These are phyloP conservation scores for Pipistrellus nathusii DNA, from an alignment of 2,797 vertebrate genomes.

Conservation along the genomic window DNA sequence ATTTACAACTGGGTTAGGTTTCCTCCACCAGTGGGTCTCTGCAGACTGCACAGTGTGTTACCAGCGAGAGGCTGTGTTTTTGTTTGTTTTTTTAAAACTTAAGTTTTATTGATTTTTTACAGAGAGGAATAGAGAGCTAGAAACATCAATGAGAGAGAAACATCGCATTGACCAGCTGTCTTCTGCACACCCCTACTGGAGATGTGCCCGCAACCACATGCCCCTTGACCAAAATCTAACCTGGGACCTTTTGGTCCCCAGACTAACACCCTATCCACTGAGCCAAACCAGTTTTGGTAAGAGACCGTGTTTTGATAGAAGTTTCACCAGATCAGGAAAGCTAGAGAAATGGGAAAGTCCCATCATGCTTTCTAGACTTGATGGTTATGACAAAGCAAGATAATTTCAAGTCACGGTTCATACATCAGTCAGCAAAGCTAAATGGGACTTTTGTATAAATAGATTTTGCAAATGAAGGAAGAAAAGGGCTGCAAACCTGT, in stretches of 20 bases:
- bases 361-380: background rate
- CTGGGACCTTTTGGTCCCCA: too few relatives aligned
- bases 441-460: background rate
- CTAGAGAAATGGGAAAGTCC: background rate
- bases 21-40: conserved; percentile 58
- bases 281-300: too few relatives aligned
- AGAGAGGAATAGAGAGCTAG: too few relatives aligned
- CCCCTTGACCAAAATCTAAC: too few relatives aligned
- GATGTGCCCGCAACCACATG: too few relatives aligned
- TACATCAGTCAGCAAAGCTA: background rate
- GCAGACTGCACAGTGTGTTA: background rate
- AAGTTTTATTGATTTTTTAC: too few relatives aligned
- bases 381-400: conserved; percentile 22
- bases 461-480: background rate
- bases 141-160: too few relatives aligned
- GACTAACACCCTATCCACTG: too few relatives aligned
- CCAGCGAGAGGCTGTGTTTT: conserved; percentile 9
- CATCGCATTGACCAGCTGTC: too few relatives aligned
- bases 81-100: too few relatives aligned
- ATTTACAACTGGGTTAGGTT: conserved; percentile 64
- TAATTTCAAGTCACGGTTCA: background rate
- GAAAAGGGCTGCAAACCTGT: background rate
- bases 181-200: too few relatives aligned
- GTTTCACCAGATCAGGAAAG: background rate
- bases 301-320: conserved; percentile 26